Percentiles rank a stretch among this genome's conserved stretches.
Evolutionary conservation across 35 echinoderm and acorn worm species (phyloP).

Genomic region (Chiridota heheva): DNA sequence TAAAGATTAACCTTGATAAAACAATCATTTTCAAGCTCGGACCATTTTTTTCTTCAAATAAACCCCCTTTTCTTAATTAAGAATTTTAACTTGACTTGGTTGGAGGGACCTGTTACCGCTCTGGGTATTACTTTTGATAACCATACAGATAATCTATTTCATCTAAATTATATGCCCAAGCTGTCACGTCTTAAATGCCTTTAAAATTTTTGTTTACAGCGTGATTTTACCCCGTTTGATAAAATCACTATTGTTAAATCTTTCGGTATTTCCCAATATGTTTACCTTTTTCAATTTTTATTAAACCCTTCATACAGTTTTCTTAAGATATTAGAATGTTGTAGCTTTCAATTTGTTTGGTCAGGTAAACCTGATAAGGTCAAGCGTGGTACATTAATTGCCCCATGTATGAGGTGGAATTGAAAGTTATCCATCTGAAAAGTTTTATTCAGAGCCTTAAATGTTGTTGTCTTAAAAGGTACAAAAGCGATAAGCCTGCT

Average conservation of each 20-base stretch:
- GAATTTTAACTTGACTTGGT: too few species aligned
- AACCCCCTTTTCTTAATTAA: too few species aligned
- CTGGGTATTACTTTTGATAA: too few species aligned
- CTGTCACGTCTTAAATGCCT: not conserved
- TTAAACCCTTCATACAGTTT: not conserved
- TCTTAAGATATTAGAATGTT: conserved; percentile 5
- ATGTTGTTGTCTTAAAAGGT: conserved; percentile 1
- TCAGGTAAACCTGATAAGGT: conserved; percentile 33
- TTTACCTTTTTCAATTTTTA: conserved; percentile 19
- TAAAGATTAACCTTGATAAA: conserved; percentile 1
- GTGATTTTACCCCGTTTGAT: conserved; percentile 3
- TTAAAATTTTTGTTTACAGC: not conserved
- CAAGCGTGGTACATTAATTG: conserved; percentile 1
- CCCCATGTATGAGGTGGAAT: not conserved
- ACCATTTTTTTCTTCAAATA: too few species aligned
- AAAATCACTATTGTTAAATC: conserved; percentile 9
- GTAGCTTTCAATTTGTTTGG: conserved; percentile 37
- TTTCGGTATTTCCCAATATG: conserved; percentile 16
- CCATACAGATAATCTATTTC: conserved; percentile 37
- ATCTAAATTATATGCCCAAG: not conserved
- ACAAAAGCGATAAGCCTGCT: not conserved
- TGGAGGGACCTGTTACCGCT: too few species aligned
- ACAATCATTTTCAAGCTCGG: not conserved
- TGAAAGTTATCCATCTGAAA: not conserved
- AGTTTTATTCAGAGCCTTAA: conserved; percentile 17